Base-by-base conservation (phyloP, 2,888 invertebrate species). In the Drosophila nigricruria region DNA sequence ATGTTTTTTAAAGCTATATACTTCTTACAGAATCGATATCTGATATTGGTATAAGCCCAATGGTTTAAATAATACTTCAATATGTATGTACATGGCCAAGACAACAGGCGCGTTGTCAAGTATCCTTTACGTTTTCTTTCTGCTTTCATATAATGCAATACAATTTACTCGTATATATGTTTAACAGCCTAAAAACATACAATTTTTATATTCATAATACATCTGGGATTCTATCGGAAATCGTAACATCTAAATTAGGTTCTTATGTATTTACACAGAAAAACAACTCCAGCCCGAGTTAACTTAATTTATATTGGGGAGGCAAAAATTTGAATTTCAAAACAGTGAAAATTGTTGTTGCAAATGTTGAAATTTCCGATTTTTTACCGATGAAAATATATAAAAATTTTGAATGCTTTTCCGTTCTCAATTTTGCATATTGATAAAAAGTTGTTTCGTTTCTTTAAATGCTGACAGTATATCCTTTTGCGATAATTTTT, bases 51-150 rank as follows among this genome's bases (percentile, higher is more conserved):
- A 64, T 58, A 54, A 59, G 49, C 61, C 59, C 59, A 65, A 65
- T 70, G 65, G 60, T 70, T 72, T 84, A 71, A 87, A 84, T 89
- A 89, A 83, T 83, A 83, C 89, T 83, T 89, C 75, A 81, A 87
- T 73, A 82, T 74, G 66, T 82, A 86, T 89, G 65, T 83, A 88
- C 89, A 89, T 66, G 70, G 69, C 77, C 81, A 82, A 61, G 79
- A 70, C 79, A 64, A 54, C 43, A 32, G 54, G 40, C n/a, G 38
- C 57, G 72, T 59, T 52, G 57, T 57, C 58, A 27, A 56, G 42
- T 47, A 40, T 62, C 74, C 54, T n/a, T 34, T 59, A 27, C 25
- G 57, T 20, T 42, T 54, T 61, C 20, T 32, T 57, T n/a, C 16
- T 34, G 27, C 50, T 23, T n/a, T 23, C 23, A 40, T 50, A 73